Evolutionary conservation across 2,113 vertebrate species (phyloP).

Genomic region (Pluvialis apricaria): DNA sequence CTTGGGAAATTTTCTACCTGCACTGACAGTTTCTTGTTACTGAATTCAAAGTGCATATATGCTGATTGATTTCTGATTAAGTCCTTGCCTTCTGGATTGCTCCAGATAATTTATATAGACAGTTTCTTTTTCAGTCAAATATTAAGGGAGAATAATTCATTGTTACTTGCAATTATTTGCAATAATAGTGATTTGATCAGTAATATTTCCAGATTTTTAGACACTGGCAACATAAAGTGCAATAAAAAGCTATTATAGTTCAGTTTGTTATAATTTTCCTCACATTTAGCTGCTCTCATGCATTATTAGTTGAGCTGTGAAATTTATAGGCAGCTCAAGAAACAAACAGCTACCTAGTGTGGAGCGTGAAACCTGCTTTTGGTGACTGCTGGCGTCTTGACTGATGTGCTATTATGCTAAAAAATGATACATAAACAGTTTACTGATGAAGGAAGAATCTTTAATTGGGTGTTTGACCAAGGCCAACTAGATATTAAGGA

Average conservation of each 20-base stretch:
- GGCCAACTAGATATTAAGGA: not conserved
- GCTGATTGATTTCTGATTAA: conserved; percentile 38
- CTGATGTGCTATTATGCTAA: not conserved
- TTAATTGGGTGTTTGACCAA: not conserved
- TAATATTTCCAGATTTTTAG: not conserved
- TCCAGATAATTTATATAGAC: not conserved
- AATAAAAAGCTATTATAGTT: not conserved
- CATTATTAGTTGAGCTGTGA: not conserved
- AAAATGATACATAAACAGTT: not conserved
- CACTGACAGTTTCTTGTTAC: not conserved
- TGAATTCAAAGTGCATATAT: conserved; percentile 28
- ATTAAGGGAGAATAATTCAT: not conserved
- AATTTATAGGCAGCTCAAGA: not conserved
- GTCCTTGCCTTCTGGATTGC: not conserved
- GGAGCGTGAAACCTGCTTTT: not conserved
- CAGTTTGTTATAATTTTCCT: not conserved
- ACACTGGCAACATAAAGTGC: not conserved
- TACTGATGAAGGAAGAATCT: not conserved
- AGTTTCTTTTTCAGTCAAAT: conserved; percentile 10
- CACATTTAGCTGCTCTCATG: not conserved
- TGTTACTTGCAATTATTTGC: not conserved
- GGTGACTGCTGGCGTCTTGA: not conserved
- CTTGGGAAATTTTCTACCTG: not conserved
- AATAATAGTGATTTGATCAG: not conserved
- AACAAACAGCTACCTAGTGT: not conserved